Evolutionary conservation across 1,140 invertebrate genomes (phyloP), one percentile per base, ranked within the genome.

Genomic region (Atta colombica): DNA sequence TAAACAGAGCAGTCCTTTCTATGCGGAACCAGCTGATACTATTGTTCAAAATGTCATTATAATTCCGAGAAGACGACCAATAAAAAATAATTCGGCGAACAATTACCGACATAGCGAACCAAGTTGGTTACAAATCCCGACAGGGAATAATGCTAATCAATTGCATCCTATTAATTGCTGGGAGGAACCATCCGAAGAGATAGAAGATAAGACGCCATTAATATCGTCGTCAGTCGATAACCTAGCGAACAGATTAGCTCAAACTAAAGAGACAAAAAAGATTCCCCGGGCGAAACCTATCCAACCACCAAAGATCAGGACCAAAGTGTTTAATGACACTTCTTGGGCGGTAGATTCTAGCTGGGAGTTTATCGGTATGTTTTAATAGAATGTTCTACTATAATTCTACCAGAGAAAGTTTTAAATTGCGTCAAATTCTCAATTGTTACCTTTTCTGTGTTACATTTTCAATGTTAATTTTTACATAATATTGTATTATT

Each of bases 21-120:
- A 99, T 94, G 98, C 98, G 2, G 98, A 99, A 95, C 98, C 98
- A 55, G 98, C 98, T 10, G 98, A 99, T 96, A 97, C 98, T 21
- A 96, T 99, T 31, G 96, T 95, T 51, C 96, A 96, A 88, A 95
- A 92, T 65, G 94, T 92, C 16, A 94, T 94, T 1, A 94, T 95
- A 21, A 95, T 96, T 14, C 89, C 95, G 1, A 87, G 94, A 75
- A 92, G 94, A 74, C 90, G 94, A 88, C 85, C 91, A 45, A 92
- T 92, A 65, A 92, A 92, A 63, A 89, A 90, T 68, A 92, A 95
- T 90, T 89, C 92, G 5, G 90, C 93, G 5, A 94, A 93, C 61
- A 95, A 95, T 87, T 96, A 96, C 72, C 92, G 97, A 7, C 96
- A 97, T 89, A 97, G 97, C 25, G 97, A 97, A 88, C 97, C 97